A percentile compares a stretch with the other conserved stretches of the same genome.
Conservation (phyloP, 2,113 vertebrate species). For the Myrmecophaga tridactyla region DNA sequence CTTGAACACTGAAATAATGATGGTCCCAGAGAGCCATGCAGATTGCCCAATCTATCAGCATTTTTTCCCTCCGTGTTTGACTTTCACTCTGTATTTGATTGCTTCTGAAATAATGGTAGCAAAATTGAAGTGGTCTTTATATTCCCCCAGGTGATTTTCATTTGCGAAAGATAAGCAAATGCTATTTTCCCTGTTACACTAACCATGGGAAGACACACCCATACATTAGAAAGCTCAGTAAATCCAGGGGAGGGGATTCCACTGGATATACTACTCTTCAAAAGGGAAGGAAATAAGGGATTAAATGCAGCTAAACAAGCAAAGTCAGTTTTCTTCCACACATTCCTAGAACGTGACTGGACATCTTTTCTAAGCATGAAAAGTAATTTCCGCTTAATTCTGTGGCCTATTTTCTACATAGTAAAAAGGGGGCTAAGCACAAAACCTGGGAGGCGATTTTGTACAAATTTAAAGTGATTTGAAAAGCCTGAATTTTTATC, state of each 20-base stretch:
- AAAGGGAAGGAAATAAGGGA: neutral
- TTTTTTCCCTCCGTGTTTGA: conserved; percentile 69
- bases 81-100: conserved; percentile 62
- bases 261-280: neutral
- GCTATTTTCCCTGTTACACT: conserved; percentile 61
- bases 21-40: conserved; percentile 39
- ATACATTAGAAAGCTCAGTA: neutral
- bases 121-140: conserved; percentile 46
- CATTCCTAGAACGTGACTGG: conserved; percentile 7
- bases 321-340: neutral
- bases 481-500: neutral
- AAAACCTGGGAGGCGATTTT: neutral
- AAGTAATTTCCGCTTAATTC: conserved; percentile 27
- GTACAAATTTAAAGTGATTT: neutral
- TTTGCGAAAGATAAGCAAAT: conserved; percentile 74
- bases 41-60: conserved; percentile 60
- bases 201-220: conserved; percentile 56
- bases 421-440: neutral
- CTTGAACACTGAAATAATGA: conserved; percentile 66
- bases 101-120: conserved; percentile 66
- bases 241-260: conserved; percentile 15
- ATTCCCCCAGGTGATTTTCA: conserved; percentile 63
- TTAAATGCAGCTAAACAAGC: conserved; percentile 29
- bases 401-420: neutral
- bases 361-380: neutral